phyloP scores from a whole-genome alignment of 2,888 invertebrate genomes.

The Pachliopta kotzebuea region DNA sequence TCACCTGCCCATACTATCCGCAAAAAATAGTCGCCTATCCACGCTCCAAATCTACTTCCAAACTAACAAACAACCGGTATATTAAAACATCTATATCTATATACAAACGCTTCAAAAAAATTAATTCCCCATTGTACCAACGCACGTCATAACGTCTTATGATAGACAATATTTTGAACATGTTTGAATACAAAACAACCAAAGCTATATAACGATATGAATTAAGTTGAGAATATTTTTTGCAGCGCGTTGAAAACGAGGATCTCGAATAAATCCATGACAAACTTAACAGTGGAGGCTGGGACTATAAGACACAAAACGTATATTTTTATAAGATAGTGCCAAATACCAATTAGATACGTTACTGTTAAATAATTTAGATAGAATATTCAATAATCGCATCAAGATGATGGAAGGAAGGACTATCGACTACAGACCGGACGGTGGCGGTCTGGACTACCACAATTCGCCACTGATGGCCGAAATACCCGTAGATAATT shows the following conservation, averaged over 20 bases:
- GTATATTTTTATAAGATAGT: conserved; percentile 75
- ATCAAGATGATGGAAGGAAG: conserved; percentile 79
- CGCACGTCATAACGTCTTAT: conserved; percentile 9
- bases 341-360: conserved; percentile 65
- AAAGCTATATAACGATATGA: not conserved
- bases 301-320: conserved; percentile 51
- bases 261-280: conserved; percentile 78
- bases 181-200: not conserved
- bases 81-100: conserved; percentile 23
- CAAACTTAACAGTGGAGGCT: conserved; percentile 44
- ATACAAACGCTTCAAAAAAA: conserved; percentile 23
- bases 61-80: conserved; percentile 45
- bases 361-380: conserved; percentile 64
- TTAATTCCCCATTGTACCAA: conserved; percentile 16
- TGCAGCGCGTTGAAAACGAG: conserved; percentile 66
- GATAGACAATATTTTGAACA: conserved; percentile 15
- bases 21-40: conserved; percentile 60
- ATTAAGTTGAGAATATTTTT: conserved; percentile 38
- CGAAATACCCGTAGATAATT: conserved; percentile 84
- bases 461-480: conserved; percentile 85
- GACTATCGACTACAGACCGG: conserved; percentile 77
- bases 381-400: conserved; percentile 56
- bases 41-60: conserved; percentile 64
- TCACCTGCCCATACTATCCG: conserved; percentile 64
- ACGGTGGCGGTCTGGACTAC: conserved; percentile 83